These are phyloP conservation scores for Philereme transversata DNA, from an alignment of 2,888 invertebrate species.

Conservation along the genomic window DNA sequence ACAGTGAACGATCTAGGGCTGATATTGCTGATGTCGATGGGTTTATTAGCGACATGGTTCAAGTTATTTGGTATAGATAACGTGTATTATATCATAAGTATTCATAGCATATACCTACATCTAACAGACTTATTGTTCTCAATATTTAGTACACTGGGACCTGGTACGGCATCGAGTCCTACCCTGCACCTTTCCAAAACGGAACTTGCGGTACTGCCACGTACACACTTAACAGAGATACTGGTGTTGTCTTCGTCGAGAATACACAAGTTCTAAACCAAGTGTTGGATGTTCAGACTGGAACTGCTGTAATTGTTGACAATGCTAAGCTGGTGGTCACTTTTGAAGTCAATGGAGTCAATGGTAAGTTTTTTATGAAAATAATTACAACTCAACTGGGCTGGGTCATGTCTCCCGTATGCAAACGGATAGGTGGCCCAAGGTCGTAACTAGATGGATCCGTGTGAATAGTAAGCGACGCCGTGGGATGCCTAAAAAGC, in stretches of 20 bases:
- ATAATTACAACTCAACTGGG: too few species aligned
- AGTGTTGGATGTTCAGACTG: conserved; percentile 55
- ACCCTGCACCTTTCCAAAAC: conserved; percentile 63
- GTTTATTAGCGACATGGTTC: too few species aligned
- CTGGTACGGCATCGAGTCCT: conserved; percentile 70
- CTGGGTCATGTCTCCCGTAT: too few species aligned
- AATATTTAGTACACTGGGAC: conserved; percentile 56
- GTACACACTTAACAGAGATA: conserved; percentile 48
- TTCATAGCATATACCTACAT: too few species aligned
- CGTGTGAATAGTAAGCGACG: too few species aligned
- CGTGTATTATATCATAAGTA: neutral
- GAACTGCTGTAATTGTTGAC: conserved; percentile 52
- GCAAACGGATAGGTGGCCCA: too few species aligned
- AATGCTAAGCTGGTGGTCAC: conserved; percentile 55
- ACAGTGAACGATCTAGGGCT: too few species aligned
- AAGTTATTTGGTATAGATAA: too few species aligned
- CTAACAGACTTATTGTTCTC: neutral
- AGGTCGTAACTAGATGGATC: too few species aligned
- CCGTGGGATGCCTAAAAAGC: too few species aligned
- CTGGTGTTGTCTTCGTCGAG: conserved; percentile 48
- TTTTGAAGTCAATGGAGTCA: conserved; percentile 31
- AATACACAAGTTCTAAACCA: conserved; percentile 66
- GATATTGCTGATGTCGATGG: too few species aligned
- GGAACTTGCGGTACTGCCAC: conserved; percentile 64
- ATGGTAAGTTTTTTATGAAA: conserved; percentile 13